These are phyloP conservation scores for Andrena minutula DNA, from an alignment of 2,888 invertebrate genomes.

Conservation along the genomic window DNA sequence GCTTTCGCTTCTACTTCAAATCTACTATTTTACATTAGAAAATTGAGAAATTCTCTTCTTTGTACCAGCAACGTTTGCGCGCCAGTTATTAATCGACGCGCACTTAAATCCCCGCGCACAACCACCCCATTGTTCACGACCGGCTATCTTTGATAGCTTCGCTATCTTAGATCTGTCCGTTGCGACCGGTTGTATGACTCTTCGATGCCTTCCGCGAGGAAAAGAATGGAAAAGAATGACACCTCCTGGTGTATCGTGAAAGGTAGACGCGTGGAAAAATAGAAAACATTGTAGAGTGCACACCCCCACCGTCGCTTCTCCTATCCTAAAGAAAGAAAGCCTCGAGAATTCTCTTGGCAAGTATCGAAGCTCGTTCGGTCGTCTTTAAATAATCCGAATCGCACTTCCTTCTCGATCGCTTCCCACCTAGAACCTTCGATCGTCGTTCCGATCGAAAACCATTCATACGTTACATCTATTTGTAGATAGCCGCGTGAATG, in stretches of 20 bases:
- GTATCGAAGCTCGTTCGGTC: slow-evolving; percentile 57
- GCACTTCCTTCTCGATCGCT: slow-evolving; percentile 45
- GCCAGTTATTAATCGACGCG: slow-evolving; percentile 3
- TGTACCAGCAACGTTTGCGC: slow-evolving; percentile 13
- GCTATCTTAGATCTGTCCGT: slow-evolving; percentile 19
- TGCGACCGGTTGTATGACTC: neutral
- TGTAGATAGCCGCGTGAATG: neutral
- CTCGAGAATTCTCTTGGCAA: slow-evolving; percentile 69
- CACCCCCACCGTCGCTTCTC: slow-evolving; percentile 11
- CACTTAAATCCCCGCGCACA: slow-evolving; percentile 7
- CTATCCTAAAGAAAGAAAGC: slow-evolving; percentile 53
- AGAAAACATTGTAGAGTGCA: slow-evolving; percentile 16
- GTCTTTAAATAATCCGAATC: slow-evolving; percentile 74
- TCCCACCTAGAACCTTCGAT: neutral
- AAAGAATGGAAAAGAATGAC: slow-evolving; percentile 39
- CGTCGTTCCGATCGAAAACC: neutral
- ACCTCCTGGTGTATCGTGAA: slow-evolving; percentile 17
- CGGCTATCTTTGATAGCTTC: neutral
- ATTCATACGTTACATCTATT: neutral
- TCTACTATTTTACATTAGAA: neutral
- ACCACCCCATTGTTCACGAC: slow-evolving; percentile 28
- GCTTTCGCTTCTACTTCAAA: neutral
- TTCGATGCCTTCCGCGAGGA: neutral
- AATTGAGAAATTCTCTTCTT: neutral
- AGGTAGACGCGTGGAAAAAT: slow-evolving; percentile 41